Evolutionary conservation across 2,113 vertebrate genomes (phyloP), one percentile per base, ranked within the genome.

Genomic region (Isichthys henryi): DNA sequence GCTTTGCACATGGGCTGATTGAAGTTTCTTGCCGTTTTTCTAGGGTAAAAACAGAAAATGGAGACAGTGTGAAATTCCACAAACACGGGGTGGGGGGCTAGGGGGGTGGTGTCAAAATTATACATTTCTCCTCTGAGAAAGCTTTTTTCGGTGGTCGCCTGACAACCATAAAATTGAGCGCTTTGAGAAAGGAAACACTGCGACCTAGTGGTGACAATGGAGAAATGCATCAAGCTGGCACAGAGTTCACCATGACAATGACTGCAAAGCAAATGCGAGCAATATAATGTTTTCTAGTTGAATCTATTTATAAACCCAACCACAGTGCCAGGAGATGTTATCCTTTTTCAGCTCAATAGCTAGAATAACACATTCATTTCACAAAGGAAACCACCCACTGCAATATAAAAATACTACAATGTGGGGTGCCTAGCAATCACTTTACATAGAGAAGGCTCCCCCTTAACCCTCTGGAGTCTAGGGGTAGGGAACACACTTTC

Each of bases 1-100:
- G 98, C 98, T 95, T 99, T 99, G 93, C 98, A 99, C 98, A 99
- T 99, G 0, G 98, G 97, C 89, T 98, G 96, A 92, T 99, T 99
- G 93, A 99, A 99, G 93, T 99, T 99, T 91, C 97, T 96, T 45
- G 98, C 98, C 2, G 97, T 99, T 95, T 99, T 99, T 91, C 98
- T 99, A 70, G 23, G 82, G 43, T 4, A 19, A 91, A 52, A n/a
- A 77, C 35, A 77, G 88, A 77, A 52, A 45, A 46, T 31, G 31
- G 77, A 1, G 23, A 88, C 1, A 86, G 45, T 53, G 21, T 86
- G 23, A 86, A 17, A 49, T 21, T 45, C 82, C 46, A 70, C 13
- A 89, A 10, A 39, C 9, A 70, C 3, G 1, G n/a, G 62, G n/a
- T 27, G 56, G 56, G 21, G 15, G n/a, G n/a, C n/a, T n/a, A n/a